A percentile compares a stretch with the other conserved stretches of the same genome.
Evolutionary conservation across 2,113 vertebrate genomes (phyloP).

Genomic region (Hystrix brachyura): DNA sequence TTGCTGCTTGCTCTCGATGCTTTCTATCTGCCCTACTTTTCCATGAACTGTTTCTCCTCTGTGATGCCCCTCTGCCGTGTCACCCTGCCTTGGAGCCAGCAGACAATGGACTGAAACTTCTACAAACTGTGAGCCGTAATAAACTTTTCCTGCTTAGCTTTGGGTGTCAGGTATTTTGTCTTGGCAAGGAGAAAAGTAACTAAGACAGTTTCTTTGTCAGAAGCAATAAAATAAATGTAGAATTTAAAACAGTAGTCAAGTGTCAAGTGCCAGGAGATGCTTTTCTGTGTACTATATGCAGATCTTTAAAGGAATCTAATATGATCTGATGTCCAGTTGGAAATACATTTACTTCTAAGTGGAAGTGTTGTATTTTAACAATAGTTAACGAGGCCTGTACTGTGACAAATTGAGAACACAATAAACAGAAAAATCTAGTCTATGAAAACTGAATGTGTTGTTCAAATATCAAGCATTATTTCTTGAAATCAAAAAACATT

Average conservation of each 20-base stretch:
- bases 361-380: conserved; percentile 4
- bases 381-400: not conserved
- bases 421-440: not conserved
- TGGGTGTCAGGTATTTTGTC: not conserved
- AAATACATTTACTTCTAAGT: conserved; percentile 34
- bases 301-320: conserved; percentile 15
- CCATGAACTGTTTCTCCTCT: not conserved
- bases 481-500: conserved; percentile 1
- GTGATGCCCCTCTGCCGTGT: not conserved
- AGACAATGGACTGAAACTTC: not conserved
- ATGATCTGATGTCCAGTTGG: not conserved
- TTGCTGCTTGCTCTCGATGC: not conserved
- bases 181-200: not conserved
- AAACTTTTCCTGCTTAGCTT: not conserved
- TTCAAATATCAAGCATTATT: conserved; percentile 46
- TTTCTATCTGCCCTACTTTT: not conserved
- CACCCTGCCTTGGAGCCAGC: not conserved
- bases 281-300: conserved; percentile 11
- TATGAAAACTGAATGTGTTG: not conserved
- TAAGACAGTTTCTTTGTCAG: not conserved
- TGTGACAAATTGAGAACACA: conserved; percentile 12
- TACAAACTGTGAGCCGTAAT: not conserved
- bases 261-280: not conserved
- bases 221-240: conserved; percentile 53
- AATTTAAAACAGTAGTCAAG: conserved; percentile 56